Evolutionary conservation across 1,140 invertebrate species (phyloP).

Genomic region (Hetaerina americana): DNA sequence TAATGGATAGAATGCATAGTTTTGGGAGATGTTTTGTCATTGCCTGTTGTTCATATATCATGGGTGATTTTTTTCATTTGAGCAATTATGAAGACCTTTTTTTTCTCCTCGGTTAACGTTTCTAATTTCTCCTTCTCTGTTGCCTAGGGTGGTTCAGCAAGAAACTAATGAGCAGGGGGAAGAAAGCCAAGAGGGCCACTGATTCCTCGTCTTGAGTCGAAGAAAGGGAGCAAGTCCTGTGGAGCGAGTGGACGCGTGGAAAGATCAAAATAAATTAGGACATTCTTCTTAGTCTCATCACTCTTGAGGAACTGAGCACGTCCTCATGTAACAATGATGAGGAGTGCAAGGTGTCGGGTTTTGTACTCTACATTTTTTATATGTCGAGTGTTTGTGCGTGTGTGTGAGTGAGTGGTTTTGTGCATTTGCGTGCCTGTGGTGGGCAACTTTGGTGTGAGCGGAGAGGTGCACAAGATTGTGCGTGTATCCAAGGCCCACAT

Average conservation of each 20-base stretch:
- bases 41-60: too few relatives aligned
- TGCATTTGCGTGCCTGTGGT: neutral
- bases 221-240: neutral
- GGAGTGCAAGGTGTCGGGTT: neutral
- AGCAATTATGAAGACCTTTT: too few relatives aligned
- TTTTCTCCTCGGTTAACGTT: neutral
- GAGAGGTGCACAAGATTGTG: neutral
- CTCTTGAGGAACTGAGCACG: neutral
- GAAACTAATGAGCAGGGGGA: slow-evolving; percentile 30
- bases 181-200: slow-evolving; percentile 8
- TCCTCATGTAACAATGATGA: too few relatives aligned
- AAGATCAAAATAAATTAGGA: too few relatives aligned
- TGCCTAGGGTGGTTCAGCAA: slow-evolving; percentile 31
- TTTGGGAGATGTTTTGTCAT: too few relatives aligned
- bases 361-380: neutral
- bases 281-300: neutral
- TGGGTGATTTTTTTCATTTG: too few relatives aligned
- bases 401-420: too few relatives aligned
- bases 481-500: neutral
- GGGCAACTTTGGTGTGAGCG: neutral
- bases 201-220: neutral
- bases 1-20: too few relatives aligned
- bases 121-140: slow-evolving; percentile 1
- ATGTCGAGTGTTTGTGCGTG: too few relatives aligned
- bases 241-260: too few relatives aligned